phyloP scores from a whole-genome alignment of 1,140 invertebrate species.

The Drosophila bifasciata region DNA sequence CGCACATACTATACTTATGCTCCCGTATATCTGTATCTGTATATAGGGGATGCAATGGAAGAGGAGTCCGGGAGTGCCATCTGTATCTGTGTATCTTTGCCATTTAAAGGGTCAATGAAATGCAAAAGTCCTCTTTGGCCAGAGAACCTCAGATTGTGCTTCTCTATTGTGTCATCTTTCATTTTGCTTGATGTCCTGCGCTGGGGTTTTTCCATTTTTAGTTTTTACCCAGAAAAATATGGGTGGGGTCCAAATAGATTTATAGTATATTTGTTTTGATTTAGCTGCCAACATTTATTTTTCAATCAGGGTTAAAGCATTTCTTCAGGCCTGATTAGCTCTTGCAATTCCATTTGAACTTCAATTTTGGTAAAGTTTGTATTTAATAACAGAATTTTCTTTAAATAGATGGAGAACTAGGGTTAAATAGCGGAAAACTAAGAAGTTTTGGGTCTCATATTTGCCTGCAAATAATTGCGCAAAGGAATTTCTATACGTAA shows the following conservation, averaged over 20 bases:
- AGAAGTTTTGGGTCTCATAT: no score
- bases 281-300: constrained; percentile 47
- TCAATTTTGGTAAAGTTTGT: constrained; percentile 3
- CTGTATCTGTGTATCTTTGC: constrained; percentile 49
- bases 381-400: background rate
- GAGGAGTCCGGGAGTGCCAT: constrained; percentile 1
- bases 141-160: background rate
- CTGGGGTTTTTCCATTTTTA: constrained; percentile 34
- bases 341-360: background rate
- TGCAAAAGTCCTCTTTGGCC: constrained; percentile 54
- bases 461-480: no score
- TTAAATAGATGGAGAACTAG: no score
- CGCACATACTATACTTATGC: no score
- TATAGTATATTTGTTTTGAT: constrained; percentile 27
- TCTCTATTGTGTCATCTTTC: constrained; percentile 57
- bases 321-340: constrained; percentile 11
- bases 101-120: constrained; percentile 81
- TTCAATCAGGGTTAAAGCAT: constrained; percentile 13
- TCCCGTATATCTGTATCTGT: background rate
- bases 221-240: constrained; percentile 1
- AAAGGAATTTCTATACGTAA: no score
- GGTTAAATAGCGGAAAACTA: no score
- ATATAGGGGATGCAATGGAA: constrained; percentile 9
- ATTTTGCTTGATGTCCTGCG: constrained; percentile 22
- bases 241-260: no score